Conservation (phyloP, 2,888 invertebrate genomes). For the Macrosiphum euphorbiae region DNA sequence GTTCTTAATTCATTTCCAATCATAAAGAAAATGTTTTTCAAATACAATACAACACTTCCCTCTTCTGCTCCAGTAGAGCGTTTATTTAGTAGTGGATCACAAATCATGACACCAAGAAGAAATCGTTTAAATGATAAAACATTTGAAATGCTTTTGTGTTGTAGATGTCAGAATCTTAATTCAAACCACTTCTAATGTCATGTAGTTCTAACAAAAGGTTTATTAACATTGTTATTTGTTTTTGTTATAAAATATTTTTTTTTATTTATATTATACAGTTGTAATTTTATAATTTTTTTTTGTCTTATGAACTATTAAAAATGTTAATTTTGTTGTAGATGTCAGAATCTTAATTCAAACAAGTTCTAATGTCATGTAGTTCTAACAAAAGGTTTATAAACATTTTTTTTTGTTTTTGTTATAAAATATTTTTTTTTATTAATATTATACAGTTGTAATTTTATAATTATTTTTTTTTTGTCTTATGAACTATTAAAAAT, state of each 20-base stretch:
- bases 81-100: slow-evolving; percentile 1
- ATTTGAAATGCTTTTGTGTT: neutral
- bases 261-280: too few relatives aligned
- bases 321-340: too few relatives aligned
- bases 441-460: neutral
- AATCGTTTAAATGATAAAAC: neutral
- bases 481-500: neutral
- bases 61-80: neutral
- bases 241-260: too few relatives aligned
- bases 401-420: neutral
- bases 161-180: neutral
- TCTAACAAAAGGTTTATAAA: neutral
- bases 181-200: neutral
- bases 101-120: neutral
- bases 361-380: too few relatives aligned
- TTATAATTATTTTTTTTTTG: neutral
- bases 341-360: too few relatives aligned
- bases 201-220: neutral
- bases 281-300: too few relatives aligned
- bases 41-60: neutral
- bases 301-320: neutral
- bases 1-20: neutral
- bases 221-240: neutral
- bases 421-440: neutral
- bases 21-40: neutral